phyloP scores from a whole-genome alignment of 1,140 invertebrate genomes.

The Philotrypesis tridentata region DNA sequence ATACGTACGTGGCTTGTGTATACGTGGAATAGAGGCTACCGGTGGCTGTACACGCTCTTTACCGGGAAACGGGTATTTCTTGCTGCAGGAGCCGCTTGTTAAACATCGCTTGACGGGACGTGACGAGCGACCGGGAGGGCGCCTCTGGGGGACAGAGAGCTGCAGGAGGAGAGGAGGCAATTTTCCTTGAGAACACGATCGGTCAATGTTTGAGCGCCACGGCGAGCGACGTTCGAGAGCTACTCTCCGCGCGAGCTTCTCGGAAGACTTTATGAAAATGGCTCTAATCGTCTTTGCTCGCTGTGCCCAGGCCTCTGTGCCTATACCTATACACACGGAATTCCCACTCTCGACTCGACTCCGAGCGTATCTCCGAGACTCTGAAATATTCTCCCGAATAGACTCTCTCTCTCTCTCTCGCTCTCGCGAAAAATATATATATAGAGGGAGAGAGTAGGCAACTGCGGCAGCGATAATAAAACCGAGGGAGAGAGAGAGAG shows the following conservation, averaged over 20 bases:
- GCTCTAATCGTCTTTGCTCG: neutral
- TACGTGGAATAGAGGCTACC: too few species aligned
- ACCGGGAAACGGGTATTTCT: neutral
- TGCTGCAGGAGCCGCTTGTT: neutral
- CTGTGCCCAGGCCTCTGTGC: too few species aligned
- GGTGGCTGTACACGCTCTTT: neutral
- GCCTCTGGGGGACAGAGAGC: neutral
- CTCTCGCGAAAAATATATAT: too few species aligned
- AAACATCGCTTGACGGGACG: neutral
- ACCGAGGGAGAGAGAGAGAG: too few species aligned
- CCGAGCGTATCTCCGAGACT: too few species aligned
- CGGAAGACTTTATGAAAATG: neutral
- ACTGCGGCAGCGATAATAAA: too few species aligned
- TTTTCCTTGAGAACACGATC: neutral
- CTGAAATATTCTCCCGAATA: too few species aligned
- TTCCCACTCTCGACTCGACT: neutral
- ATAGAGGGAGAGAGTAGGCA: too few species aligned
- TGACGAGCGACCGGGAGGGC: neutral
- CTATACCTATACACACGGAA: too few species aligned
- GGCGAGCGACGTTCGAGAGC: neutral
- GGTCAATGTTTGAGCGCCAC: conserved; percentile 3
- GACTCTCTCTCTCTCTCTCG: too few species aligned
- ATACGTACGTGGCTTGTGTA: too few species aligned
- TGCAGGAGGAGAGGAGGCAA: neutral
- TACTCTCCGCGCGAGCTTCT: too few species aligned